Conservation (phyloP, 2,113 vertebrate species). For the Calyptommatus sinebrachiatus region DNA sequence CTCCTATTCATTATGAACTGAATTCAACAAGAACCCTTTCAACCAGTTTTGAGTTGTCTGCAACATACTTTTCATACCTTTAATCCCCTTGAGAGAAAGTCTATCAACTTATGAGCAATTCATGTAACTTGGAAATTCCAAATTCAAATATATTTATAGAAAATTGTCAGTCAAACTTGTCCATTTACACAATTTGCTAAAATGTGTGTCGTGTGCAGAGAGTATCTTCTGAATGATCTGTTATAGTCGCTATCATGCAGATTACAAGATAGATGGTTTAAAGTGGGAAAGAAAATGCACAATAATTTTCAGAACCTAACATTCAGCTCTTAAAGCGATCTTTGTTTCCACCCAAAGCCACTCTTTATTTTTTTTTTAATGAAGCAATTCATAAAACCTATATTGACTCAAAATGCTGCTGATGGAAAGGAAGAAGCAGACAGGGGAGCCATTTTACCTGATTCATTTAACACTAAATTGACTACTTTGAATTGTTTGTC, state of each 20-base stretch:
- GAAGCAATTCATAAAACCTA: slow-evolving; percentile 17
- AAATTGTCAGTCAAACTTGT: not conserved
- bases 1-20: no score
- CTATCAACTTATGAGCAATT: not conserved
- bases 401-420: slow-evolving; percentile 16
- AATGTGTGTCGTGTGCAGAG: not conserved
- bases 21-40: not conserved
- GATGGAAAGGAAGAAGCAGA: not conserved
- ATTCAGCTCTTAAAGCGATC: slow-evolving; percentile 26
- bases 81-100: no score
- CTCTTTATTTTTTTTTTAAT: slow-evolving; percentile 25
- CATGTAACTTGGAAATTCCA: not conserved
- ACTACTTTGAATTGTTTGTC: slow-evolving; percentile 25
- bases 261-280: slow-evolving; percentile 16
- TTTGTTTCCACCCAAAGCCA: slow-evolving; percentile 13
- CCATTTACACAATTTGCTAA: not conserved
- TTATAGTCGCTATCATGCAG: slow-evolving; percentile 11
- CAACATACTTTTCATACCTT: no score
- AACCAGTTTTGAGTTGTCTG: not conserved
- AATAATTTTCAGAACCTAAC: slow-evolving; percentile 20
- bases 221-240: not conserved
- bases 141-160: not conserved
- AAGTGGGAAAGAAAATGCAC: not conserved
- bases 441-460: slow-evolving; percentile 19
- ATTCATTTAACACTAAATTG: slow-evolving; percentile 21